Percentiles rank a stretch among this genome's conserved stretches.
Conservation (phyloP, 2,888 invertebrate genomes). For the Lithophane ornitopus region DNA sequence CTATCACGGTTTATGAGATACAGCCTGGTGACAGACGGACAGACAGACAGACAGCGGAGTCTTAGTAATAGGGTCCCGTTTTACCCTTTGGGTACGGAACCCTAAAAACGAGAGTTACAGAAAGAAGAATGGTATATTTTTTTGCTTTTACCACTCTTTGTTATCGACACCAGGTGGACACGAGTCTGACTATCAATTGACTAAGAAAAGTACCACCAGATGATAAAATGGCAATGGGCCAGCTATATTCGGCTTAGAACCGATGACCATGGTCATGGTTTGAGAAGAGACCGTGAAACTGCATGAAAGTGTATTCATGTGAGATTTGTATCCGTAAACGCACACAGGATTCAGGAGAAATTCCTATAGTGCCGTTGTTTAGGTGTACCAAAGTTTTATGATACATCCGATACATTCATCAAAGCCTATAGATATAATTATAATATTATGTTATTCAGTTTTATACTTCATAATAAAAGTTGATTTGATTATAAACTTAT, state of each 20-base stretch:
- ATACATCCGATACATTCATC: background rate
- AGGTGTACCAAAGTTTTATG: background rate
- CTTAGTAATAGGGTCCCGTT: too few relatives aligned
- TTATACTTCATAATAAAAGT: conserved; percentile 6
- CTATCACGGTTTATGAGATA: too few relatives aligned
- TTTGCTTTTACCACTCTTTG: background rate
- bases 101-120: too few relatives aligned
- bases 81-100: too few relatives aligned
- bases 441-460: background rate
- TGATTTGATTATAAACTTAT: background rate
- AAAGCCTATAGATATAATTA: too few relatives aligned
- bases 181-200: background rate
- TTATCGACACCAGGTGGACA: background rate
- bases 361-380: background rate
- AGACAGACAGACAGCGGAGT: too few relatives aligned
- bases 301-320: background rate
- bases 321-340: background rate
- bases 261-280: background rate
- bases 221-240: too few relatives aligned
- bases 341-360: background rate
- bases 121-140: background rate
- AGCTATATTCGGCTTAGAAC: too few relatives aligned
- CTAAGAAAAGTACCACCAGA: background rate
- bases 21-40: too few relatives aligned
- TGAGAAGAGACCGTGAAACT: background rate